Evolutionary conservation across 1,140 invertebrate genomes (phyloP), one percentile per base, ranked within the genome.

Genomic region (Trichogramma pretiosum): DNA sequence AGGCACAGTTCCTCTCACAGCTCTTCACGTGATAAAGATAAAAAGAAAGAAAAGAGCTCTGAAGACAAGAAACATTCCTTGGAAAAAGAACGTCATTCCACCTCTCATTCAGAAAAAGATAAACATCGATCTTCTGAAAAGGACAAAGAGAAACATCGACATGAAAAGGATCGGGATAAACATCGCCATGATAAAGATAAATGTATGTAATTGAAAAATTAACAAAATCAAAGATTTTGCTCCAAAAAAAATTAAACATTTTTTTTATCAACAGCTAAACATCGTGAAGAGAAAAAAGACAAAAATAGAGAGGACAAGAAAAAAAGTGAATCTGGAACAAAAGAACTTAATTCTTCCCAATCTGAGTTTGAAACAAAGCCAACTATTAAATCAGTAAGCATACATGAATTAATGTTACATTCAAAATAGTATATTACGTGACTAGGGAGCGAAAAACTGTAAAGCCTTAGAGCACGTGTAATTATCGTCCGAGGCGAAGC

Each of bases 151-250:
- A 76, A 71, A 56, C 72, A 77, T 51, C 68, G 69, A 22, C 65
- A 76, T 66, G 64, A 78, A 50, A 77, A 79, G 41, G 77, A 81
- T 18, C 77, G 74, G 55, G 74, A 79, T 53, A 70, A 63, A 30
- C 69, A 70, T 59, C 62, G 66, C 16, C 65, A 67, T 42, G 65
- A 70, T 36, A 69, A 68, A 45, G 68, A 70, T 19, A 69, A 64
- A 70, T 69, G 65, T 66, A 59, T n/a, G n/a, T n/a, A 56, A 41
- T 50, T 43, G 39, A 28, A 19, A 23, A 33, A 24, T 41, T 24
- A n/a, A n/a, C n/a, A n/a, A n/a, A n/a, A n/a, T n/a, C n/a, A n/a
- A n/a, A n/a, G n/a, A n/a, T n/a, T 21, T 36, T 11, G 24, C 32
- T 14, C 19, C 39, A 41, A 7, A 16, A n/a, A 36, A 33, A 49